Conservation (phyloP, 1,140 invertebrate species). For the Microplitis mediator region DNA sequence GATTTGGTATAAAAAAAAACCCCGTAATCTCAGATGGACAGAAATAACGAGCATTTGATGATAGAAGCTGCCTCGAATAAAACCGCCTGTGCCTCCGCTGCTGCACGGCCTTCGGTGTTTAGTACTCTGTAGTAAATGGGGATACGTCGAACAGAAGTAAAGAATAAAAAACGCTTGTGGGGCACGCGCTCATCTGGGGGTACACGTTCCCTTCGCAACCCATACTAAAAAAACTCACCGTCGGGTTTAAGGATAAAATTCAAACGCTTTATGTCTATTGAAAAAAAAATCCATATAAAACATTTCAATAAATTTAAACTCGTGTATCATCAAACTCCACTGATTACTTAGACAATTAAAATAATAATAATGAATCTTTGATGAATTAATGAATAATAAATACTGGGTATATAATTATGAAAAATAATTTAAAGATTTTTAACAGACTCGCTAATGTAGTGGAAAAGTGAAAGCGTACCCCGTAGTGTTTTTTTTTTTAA, state of each 20-base stretch:
- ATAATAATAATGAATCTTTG: not conserved
- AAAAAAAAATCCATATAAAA: no score
- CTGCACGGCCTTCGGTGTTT: not conserved
- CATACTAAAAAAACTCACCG: not conserved
- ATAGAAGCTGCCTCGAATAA: conserved; percentile 42
- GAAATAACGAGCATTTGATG: conserved; percentile 61
- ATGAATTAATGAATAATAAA: not conserved
- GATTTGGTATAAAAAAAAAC: conserved; percentile 2
- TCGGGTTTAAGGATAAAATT: not conserved
- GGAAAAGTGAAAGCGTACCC: conserved; percentile 12
- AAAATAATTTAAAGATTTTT: not conserved
- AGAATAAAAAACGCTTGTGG: conserved; percentile 31
- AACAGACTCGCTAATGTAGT: not conserved
- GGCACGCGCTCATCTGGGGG: conserved; percentile 43
- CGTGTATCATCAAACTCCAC: no score
- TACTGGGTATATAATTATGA: not conserved
- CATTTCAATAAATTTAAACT: no score
- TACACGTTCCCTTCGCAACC: conserved; percentile 15
- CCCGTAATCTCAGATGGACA: conserved; percentile 56
- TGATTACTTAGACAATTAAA: not conserved
- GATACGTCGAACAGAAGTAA: not conserved
- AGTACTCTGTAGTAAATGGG: conserved; percentile 14
- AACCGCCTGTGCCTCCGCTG: conserved; percentile 34
- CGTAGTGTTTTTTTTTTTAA: not conserved
- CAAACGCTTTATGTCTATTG: no score